Conservation (phyloP, 2,888 invertebrate genomes). For the Pyrrhia umbra region DNA sequence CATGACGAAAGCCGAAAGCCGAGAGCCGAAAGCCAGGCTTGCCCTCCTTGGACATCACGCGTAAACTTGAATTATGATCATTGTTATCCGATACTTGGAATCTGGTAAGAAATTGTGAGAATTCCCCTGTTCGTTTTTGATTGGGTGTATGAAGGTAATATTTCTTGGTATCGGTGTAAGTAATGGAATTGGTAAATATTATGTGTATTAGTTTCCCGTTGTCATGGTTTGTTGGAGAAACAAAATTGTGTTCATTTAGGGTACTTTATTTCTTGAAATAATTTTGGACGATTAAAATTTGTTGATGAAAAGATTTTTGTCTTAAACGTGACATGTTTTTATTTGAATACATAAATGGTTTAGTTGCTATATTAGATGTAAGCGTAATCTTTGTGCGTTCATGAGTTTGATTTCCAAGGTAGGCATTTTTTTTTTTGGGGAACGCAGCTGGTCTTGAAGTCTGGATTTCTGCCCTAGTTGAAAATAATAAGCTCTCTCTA, state of each 20-base stretch:
- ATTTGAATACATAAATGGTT: no score
- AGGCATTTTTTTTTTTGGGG: no score
- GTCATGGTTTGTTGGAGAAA: slow-evolving; percentile 8
- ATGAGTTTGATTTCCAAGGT: no score
- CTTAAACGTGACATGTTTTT: no score
- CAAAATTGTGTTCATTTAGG: slow-evolving; percentile 4
- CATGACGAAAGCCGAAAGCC: slow-evolving; percentile 67
- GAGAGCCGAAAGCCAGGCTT: slow-evolving; percentile 49
- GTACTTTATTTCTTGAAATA: neutral
- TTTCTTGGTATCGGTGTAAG: slow-evolving; percentile 39
- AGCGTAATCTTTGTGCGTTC: no score
- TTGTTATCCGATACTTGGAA: slow-evolving; percentile 76
- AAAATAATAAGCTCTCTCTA: no score
- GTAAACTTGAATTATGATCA: slow-evolving; percentile 80
- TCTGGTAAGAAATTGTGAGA: slow-evolving; percentile 54
- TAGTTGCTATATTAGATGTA: no score
- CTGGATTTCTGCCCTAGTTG: no score
- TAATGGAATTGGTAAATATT: slow-evolving; percentile 41
- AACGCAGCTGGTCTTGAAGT: no score
- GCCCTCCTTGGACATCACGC: slow-evolving; percentile 71
- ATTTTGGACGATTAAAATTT: no score
- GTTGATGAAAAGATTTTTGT: no score
- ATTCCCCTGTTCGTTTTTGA: slow-evolving; percentile 50
- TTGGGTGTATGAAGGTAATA: slow-evolving; percentile 47
- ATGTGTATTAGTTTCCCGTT: slow-evolving; percentile 32